Conservation (phyloP, 2,797 vertebrate species). For the Heteromormyrus szaboi region DNA sequence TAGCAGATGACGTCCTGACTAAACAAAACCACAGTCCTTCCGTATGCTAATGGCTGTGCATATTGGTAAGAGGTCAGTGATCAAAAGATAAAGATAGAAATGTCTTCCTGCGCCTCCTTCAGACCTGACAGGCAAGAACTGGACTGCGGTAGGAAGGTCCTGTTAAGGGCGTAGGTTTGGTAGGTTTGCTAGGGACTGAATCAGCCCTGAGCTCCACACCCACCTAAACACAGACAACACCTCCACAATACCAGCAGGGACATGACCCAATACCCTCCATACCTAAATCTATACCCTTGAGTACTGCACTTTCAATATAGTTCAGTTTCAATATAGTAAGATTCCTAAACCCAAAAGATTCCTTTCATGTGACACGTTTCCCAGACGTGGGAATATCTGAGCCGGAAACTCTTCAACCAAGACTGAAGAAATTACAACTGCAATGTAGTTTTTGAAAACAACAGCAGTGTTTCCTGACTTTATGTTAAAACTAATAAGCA, state of each 20-base stretch:
- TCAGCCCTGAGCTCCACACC: background rate
- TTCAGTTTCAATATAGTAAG: background rate
- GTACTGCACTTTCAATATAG: background rate
- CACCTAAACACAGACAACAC: background rate
- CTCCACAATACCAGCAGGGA: background rate
- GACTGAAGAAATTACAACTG: background rate
- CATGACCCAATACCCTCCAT: background rate
- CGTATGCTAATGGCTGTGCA: slow-evolving; percentile 67
- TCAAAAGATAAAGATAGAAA: slow-evolving; percentile 49
- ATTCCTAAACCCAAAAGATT: background rate
- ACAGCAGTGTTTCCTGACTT: background rate
- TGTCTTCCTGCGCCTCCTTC: background rate
- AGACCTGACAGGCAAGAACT: background rate
- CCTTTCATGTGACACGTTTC: background rate
- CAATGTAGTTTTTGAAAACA: background rate
- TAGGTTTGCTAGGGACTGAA: background rate
- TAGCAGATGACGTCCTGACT: slow-evolving; percentile 27
- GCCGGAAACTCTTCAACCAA: background rate
- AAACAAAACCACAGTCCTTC: slow-evolving; percentile 62
- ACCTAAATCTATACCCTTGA: background rate
- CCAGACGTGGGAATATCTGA: background rate
- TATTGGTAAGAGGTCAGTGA: slow-evolving; percentile 54
- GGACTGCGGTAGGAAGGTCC: background rate
- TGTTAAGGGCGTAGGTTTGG: background rate
- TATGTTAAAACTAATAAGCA: background rate